Conservation (phyloP, 2,888 invertebrate genomes). For the Drosophila flavopinicola region DNA sequence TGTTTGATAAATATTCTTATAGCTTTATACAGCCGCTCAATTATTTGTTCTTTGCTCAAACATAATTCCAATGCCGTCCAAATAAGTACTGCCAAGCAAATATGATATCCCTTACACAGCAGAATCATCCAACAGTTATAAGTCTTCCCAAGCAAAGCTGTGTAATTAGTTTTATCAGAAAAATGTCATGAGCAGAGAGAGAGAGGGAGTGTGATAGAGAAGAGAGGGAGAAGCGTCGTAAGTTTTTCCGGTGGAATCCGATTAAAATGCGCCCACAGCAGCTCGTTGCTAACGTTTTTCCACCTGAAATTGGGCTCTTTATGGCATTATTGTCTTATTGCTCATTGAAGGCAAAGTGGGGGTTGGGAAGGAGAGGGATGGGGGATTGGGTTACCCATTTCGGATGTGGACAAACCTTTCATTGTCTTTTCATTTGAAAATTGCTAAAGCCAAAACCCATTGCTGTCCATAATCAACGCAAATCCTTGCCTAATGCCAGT, state of each 20-base stretch:
- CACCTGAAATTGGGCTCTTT: constrained; percentile 69
- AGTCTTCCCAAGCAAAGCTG: not conserved
- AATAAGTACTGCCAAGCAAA: no score
- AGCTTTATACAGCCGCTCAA: no score
- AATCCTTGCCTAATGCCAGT: constrained; percentile 78
- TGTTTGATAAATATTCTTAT: no score
- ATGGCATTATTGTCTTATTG: constrained; percentile 76
- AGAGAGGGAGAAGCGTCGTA: constrained; percentile 7
- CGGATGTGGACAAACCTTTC: constrained; percentile 62
- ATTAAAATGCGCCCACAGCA: constrained; percentile 17
- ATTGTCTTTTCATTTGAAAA: constrained; percentile 79
- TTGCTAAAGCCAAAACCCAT: constrained; percentile 69
- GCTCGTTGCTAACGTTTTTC: not conserved
- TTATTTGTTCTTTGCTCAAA: no score
- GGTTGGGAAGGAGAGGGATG: not conserved
- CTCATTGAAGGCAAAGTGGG: constrained; percentile 22
- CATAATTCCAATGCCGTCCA: no score
- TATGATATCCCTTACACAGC: not conserved
- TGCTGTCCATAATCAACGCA: constrained; percentile 80
- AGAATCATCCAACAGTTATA: not conserved
- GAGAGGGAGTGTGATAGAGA: no score
- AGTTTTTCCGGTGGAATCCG: constrained; percentile 18
- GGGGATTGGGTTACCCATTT: constrained; percentile 1
- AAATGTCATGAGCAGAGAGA: constrained; percentile 26
- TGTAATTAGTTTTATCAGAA: constrained; percentile 62